Base-by-base conservation (phyloP, 2,797 vertebrate species). In the Synaphobranchus kaupii region DNA sequence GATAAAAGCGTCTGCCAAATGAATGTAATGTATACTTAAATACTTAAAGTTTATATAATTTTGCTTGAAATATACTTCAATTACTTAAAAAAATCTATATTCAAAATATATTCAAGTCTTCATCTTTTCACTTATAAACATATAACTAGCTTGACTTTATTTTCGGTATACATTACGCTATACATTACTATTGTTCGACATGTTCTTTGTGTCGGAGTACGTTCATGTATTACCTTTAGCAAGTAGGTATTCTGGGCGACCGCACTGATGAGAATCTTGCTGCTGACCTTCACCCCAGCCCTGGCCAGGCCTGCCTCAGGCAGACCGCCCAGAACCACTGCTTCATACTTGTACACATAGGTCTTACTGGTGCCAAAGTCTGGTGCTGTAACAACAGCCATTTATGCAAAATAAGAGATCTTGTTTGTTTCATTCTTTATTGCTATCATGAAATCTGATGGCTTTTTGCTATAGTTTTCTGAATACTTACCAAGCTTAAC, bases 281-380 rank as follows among this genome's bases (percentile, higher is more conserved):
- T 94, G 85, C 50, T 93, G 87, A 97, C 86, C 95, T 96, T 96
- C 8, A 98, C 89, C 47, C 96, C 96, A 83, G 96, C 91, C 90
- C 95, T 95, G 85, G 95, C 94, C 89, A 97, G 92, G 90, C 94
- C 96, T 81, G 94, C 90, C 80, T 97, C 95, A 86, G 95, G 95
- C 82, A 97, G 91, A 84, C 96, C 95, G 0, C 94, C 94, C 91
- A 95, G 68, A 0, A 96, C 85, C 10, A 88, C 0, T 48, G 92
- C 95, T 86, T 96, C 95, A 95, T 97, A 97, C n/a, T 95, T 94
- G 93, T 96, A 96, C 47, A 92, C 88, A 22, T 94, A 95, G 84
- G 94, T 96, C 85, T 94, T 95, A 89, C 92, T 92, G 1, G 13
- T 0, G 17, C 86, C 86, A 90, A 96, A 96, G 17, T 95, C 91